A percentile compares a stretch with the other conserved stretches of the same genome.
Evolutionary conservation across 2,113 vertebrate species (phyloP).

Genomic region (Corydoras sp.): DNA sequence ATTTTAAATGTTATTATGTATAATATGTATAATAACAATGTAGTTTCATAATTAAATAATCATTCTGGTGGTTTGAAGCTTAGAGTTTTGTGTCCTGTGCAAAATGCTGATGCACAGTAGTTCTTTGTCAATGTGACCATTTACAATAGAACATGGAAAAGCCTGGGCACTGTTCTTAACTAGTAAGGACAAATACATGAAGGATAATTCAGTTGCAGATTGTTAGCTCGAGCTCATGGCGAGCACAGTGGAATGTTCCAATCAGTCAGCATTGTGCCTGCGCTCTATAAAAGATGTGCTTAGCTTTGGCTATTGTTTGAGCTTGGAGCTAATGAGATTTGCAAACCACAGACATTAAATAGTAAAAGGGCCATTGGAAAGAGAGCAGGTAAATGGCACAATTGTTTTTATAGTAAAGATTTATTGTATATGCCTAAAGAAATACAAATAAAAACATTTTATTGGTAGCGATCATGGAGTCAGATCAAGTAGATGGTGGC

Average conservation of each 20-base stretch:
- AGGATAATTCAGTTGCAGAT: constrained; percentile 35
- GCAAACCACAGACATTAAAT: constrained; percentile 41
- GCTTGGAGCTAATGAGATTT: constrained; percentile 46
- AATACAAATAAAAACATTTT: background rate
- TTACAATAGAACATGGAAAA: constrained; percentile 56
- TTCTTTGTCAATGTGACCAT: constrained; percentile 22
- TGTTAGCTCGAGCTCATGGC: constrained; percentile 29
- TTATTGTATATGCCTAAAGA: too few species aligned
- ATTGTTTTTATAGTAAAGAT: background rate
- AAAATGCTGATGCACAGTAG: constrained; percentile 57
- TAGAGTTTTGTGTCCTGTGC: constrained; percentile 24
- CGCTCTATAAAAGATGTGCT: constrained; percentile 64
- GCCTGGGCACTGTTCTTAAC: constrained; percentile 45
- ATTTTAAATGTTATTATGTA: too few species aligned
- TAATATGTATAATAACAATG: too few species aligned
- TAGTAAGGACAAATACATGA: constrained; percentile 47
- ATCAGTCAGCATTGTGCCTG: constrained; percentile 59
- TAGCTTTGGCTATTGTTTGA: constrained; percentile 49
- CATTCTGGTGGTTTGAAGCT: constrained; percentile 57
- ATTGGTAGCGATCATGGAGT: constrained; percentile 49
- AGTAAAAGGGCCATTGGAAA: constrained; percentile 23
- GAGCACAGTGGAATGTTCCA: constrained; percentile 56
- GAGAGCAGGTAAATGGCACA: constrained; percentile 50
- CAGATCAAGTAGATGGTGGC: constrained; percentile 74
- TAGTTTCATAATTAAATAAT: background rate